phyloP scores from a whole-genome alignment of 2,888 invertebrate genomes.

The Synanthedon tipuliformis region DNA sequence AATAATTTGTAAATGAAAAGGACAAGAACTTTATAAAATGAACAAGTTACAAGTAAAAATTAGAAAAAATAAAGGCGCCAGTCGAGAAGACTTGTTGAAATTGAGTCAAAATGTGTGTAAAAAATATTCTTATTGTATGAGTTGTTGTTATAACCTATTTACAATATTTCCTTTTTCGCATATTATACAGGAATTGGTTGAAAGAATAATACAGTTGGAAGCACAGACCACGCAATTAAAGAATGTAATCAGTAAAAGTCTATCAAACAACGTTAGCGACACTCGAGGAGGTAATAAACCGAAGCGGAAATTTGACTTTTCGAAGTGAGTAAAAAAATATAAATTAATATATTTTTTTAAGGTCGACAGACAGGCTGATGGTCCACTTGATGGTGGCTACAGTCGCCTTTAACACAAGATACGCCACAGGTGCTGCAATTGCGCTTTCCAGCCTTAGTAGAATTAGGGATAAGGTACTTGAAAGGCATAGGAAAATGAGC shows the following conservation, averaged over 20 bases:
- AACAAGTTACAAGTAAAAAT: conserved; percentile 29
- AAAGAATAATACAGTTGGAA: conserved; percentile 77
- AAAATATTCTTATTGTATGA: background rate
- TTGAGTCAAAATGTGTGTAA: conserved; percentile 40
- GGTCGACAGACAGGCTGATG: no score
- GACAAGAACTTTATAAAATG: conserved; percentile 12
- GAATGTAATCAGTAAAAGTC: conserved; percentile 73
- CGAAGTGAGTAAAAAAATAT: conserved; percentile 41
- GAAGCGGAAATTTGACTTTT: conserved; percentile 73
- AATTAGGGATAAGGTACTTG: no score
- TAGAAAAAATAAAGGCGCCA: conserved; percentile 21
- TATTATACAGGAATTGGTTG: conserved; percentile 75
- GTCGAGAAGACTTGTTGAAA: conserved; percentile 30
- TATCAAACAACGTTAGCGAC: conserved; percentile 19
- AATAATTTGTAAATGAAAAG: background rate
- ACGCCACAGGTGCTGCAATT: no score
- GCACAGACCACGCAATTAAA: conserved; percentile 83
- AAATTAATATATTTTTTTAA: no score
- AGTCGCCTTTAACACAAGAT: no score
- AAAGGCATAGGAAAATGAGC: no score
- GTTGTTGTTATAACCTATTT: conserved; percentile 14
- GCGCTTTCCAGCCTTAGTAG: no score
- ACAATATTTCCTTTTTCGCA: background rate
- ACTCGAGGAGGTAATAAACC: conserved; percentile 5
- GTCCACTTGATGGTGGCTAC: no score